phyloP scores from a whole-genome alignment of 2,113 vertebrate species.

The Sorex fumeus region DNA sequence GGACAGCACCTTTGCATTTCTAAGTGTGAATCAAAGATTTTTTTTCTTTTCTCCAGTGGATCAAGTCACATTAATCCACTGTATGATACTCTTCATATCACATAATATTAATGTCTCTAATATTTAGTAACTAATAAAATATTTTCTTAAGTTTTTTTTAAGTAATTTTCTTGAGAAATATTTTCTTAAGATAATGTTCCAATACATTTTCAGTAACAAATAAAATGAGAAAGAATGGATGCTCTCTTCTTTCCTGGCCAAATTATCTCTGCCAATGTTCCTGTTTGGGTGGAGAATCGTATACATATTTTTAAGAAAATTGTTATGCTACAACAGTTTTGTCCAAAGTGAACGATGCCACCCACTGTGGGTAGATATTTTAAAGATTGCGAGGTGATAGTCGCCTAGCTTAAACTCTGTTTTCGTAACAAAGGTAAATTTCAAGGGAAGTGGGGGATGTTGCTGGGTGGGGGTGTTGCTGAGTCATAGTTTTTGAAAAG shows the following conservation, averaged over 20 bases:
- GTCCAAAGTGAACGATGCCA: too few species aligned
- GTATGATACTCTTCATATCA: slow-evolving; percentile 9
- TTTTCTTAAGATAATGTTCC: not conserved
- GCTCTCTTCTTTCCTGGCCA: not conserved
- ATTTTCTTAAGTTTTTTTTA: not conserved
- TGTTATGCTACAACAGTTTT: not conserved
- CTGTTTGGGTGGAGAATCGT: not conserved
- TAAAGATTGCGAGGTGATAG: too few species aligned
- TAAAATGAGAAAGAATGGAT: slow-evolving; percentile 15
- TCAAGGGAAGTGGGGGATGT: too few species aligned
- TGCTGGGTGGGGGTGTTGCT: too few species aligned
- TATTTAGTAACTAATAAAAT: not conserved
- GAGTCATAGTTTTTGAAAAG: too few species aligned
- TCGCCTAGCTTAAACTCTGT: too few species aligned
- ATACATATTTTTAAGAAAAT: not conserved
- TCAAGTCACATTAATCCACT: not conserved
- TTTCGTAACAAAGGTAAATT: too few species aligned
- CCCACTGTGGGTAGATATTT: too few species aligned
- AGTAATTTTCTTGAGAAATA: not conserved
- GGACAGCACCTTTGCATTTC: too few species aligned
- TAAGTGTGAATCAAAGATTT: too few species aligned
- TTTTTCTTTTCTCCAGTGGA: too few species aligned
- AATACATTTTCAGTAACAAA: slow-evolving; percentile 37
- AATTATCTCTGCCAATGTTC: not conserved
- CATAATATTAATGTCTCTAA: not conserved